Evolutionary conservation across 2,113 vertebrate genomes (phyloP), one percentile per base, ranked within the genome.

Genomic region (Anthoscopus minutus): DNA sequence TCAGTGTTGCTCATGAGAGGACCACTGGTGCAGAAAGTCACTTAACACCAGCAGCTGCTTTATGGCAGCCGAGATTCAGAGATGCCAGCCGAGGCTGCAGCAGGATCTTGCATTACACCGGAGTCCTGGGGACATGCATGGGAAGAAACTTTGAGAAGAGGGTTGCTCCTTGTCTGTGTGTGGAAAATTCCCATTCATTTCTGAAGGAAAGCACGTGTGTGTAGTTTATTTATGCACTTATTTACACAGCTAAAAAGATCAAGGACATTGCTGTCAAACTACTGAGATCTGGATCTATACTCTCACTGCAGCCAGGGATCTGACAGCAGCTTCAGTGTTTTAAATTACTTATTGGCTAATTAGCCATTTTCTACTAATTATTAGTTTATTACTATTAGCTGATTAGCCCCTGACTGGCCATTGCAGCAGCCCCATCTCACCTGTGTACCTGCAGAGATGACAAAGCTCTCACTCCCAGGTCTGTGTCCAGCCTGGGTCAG

Each of bases 1-100:
- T 48, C 83, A 30, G 67, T 15, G 89, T 9, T 82, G 84, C 81
- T 93, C 73, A 22, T n/a, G 77, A 88, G 89, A 66, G 71, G 87
- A 40, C 47, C 17, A 1, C 69, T 94, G 94, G 84, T 88, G 95
- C 95, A 94, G 94, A 96, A 96, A 91, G 89, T 38, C 78, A 78
- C 94, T 97, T 78, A 82, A 81, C 66, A 35, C 37, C 33, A 79
- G 62, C 89, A 94, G 94, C 94, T 97, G 96, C 81, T 92, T 79
- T 50, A 15, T 79, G 93, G 70, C 89, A 91, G 67, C 74, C 42
- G 66, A 81, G 77, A 64, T 60, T 67, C 72, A 38, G 89, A 69
- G 61, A 27, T 27, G 24, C 1, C 4, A 42, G 73, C 5, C 4
- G 76, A 69, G 72, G 31, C 35, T 85, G 82, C 56, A 48, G 72